Evolutionary conservation across 2,113 vertebrate genomes (phyloP), one percentile per base, ranked within the genome.

Genomic region (Anarrhichthys ocellatus): DNA sequence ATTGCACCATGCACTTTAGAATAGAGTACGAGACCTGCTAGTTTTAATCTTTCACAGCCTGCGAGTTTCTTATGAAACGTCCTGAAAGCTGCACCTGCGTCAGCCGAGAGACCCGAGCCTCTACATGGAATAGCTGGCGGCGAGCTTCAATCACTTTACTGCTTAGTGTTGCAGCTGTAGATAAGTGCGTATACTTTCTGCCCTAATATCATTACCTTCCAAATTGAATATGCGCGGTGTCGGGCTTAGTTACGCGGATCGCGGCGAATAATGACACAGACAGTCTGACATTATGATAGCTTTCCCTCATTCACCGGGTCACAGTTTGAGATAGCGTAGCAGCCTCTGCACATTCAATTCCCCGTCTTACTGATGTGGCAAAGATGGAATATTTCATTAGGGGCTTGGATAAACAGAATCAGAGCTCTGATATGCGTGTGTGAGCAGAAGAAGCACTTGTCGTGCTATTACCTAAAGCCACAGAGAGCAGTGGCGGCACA

Each of bases 381-480:
- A 76, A 86, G 88, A 89, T 84, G 78, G 86, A 90, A 91, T 83
- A 88, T 91, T 92, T 91, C 86, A 93, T 92, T 86, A 91, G 72
- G 50, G 68, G 65, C 76, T 73, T 73, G 78, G 85, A 86, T 93
- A 88, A 92, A 94, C 90, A 88, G 81, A 84, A 71, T 78, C 44
- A 73, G 67, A 11, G 78, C 71, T 75, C 69, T 17, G 66, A 81
- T 81, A 15, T 44, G 80, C 84, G 82, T 76, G 89, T 79, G 73
- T 13, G 71, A 61, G 77, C 61, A 68, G 52, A 76, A 73, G 42
- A 63, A 72, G 82, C 73, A 58, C 63, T 83, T 76, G 64, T 87
- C 54, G 78, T 42, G 72, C 56, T 78, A 76, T 89, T 84, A 86
- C 86, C 75, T 71, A 52, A 78, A 86, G 80, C 76, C 78, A 80